Base-by-base conservation (phyloP, 2,113 vertebrate genomes). In the Leptobrachium ailaonicum region DNA sequence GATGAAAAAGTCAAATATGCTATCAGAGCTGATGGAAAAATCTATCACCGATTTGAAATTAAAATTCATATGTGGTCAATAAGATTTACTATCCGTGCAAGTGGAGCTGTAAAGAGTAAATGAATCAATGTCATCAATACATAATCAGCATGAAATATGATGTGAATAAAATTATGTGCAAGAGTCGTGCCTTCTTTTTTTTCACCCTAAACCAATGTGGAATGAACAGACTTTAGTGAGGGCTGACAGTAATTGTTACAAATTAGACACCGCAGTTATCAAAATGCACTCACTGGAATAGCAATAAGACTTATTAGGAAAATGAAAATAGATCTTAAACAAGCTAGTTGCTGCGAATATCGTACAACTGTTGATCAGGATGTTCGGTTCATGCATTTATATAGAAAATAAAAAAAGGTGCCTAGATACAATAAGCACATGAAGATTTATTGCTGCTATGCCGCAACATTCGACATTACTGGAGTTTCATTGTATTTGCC, bases 51-150 rank as follows among this genome's bases (percentile, higher is more conserved):
- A 93, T 95, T 94, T 94, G 91, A 94, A 96, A 96, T 95, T 95
- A 95, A 96, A 97, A 97, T 95, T 94, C 93, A 95, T 95, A 95
- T 95, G 92, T 94, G 93, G 95, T 95, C 93, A 93, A 96, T 95
- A 94, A 94, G 94, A 96, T 96, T 96, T 95, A 95, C 95, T 96
- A 95, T 95, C 94, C 90, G 94, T 93, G 92, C 93, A 88, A 94
- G 94, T 94, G 91, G 90, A 76, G 93, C 94, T 91, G 94, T 94
- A 92, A 92, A 94, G 93, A 94, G 92, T 93, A 94, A 94, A 94
- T 92, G 92, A 95, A 95, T 95, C 93, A 92, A 95, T 94, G 90
- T 93, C 94, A 94, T 96, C 95, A 93, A 97, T 96, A 96, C 92
- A 93, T 95, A 95, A 96, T 95, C 93, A 93, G 93, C 93, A 94